Percentiles rank a stretch among this genome's conserved stretches.
phyloP scores from a whole-genome alignment of 2,888 invertebrate genomes.

The Galeopsomyia nigrocyanea region DNA sequence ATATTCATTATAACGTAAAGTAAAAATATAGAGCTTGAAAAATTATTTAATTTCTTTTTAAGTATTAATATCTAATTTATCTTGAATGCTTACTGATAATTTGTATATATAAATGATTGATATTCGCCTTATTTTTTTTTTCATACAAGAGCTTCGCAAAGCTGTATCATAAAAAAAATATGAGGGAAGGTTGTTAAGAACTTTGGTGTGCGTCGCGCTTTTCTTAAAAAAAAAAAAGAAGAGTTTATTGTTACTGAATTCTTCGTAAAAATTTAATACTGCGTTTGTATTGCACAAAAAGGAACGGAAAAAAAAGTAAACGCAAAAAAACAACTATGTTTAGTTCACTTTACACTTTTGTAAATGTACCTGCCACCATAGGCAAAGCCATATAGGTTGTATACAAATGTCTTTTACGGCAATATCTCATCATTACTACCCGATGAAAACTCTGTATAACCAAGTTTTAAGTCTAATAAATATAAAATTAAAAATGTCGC shows the following conservation, averaged over 20 bases:
- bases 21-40: not conserved
- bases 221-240: conserved; percentile 36
- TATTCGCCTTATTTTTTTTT: conserved; percentile 29
- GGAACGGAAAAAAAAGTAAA: conserved; percentile 21
- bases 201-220: conserved; percentile 34
- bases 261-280: conserved; percentile 43
- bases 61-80: conserved; percentile 2
- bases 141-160: conserved; percentile 10
- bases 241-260: conserved; percentile 46
- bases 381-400: conserved; percentile 40
- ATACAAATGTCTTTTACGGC: conserved; percentile 41
- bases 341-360: conserved; percentile 43
- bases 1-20: conserved; percentile 16
- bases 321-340: conserved; percentile 7
- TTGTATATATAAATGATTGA: conserved; percentile 31
- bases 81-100: conserved; percentile 22
- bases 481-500: conserved; percentile 32
- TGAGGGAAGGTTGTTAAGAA: conserved; percentile 31
- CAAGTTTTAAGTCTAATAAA: conserved; percentile 43
- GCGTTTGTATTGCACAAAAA: conserved; percentile 46
- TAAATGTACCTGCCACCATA: conserved; percentile 41
- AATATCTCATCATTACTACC: conserved; percentile 36
- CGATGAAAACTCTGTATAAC: conserved; percentile 37
- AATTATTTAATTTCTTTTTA: conserved; percentile 15
- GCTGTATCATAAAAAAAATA: not conserved